phyloP scores from a whole-genome alignment of 2,797 vertebrate species.

The Oreortyx pictus region DNA sequence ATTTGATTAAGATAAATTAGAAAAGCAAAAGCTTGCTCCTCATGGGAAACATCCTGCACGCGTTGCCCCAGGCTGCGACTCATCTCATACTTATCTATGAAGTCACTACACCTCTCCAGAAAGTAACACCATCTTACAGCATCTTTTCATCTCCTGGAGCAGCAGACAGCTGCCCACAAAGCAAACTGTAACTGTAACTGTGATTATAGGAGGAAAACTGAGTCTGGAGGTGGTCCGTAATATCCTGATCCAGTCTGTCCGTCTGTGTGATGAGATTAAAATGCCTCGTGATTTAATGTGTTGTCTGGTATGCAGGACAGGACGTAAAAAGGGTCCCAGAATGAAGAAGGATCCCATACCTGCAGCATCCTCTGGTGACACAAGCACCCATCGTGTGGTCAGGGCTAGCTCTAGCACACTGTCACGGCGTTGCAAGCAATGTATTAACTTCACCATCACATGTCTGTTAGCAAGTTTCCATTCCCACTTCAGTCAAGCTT shows the following conservation, averaged over 20 bases:
- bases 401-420: background rate
- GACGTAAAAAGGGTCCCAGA: background rate
- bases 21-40: slow-evolving; percentile 64
- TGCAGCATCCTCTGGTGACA: slow-evolving; percentile 39
- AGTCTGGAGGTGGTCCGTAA: background rate
- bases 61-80: slow-evolving; percentile 63
- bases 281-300: background rate
- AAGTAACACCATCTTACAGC: background rate
- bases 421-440: background rate
- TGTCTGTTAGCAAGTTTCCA: slow-evolving; percentile 43
- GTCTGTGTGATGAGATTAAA: slow-evolving; percentile 11
- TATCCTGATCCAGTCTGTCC: background rate
- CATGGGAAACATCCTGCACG: slow-evolving; percentile 71
- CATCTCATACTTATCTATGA: slow-evolving; percentile 67
- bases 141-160: slow-evolving; percentile 7
- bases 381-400: background rate
- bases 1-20: slow-evolving; percentile 71
- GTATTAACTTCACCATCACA: background rate
- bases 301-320: slow-evolving; percentile 11
- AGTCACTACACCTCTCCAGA: slow-evolving; percentile 73
- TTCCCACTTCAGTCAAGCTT: slow-evolving; percentile 21
- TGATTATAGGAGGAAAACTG: slow-evolving; percentile 11
- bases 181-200: background rate
- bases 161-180: background rate
- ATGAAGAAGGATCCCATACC: background rate